Evolutionary conservation across 37 sponge, comb jelly and placozoan genomes (phyloP), one percentile per base, ranked within the genome.

Genomic region (Cladorhizidae sp.): DNA sequence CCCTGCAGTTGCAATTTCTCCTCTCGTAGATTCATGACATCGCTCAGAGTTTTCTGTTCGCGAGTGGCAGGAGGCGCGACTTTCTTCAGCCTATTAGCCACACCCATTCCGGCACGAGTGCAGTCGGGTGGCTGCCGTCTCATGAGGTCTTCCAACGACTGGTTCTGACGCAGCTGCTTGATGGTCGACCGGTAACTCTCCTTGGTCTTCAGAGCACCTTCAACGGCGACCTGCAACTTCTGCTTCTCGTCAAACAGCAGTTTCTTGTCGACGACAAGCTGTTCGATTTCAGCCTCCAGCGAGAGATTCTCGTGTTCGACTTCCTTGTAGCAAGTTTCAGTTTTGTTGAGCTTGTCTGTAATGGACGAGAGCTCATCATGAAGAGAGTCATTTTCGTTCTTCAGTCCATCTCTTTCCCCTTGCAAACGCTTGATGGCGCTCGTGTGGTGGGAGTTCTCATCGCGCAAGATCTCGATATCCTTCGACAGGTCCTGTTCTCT

Each of bases 141-240:
- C 45, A 79, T 1, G 38, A 51, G 45, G 1, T 35, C 8, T 23
- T 81, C 81, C 55, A 87, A 55, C 1, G 72, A 29, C 25, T 35
- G 22, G 54, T 87, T 87, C 72, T 87, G 76, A 0, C 81, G 54
- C 36, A 87, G 62, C 32, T 69, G 61, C 38, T 54, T 67, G 32
- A 80, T 81, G 52, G 75, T 81, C 0, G 75, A 55, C 29, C 81
- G 70, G 40, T 75, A 76, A 28, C 67, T 76, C 37, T 87, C 82
- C 36, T 86, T 86, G 2, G 87, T 86, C 56, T 86, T 86, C 22
- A 43, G 67, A 1, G 62, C 80, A 61, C 80, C 87, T 52, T 86
- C 73, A 1, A 86, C 80, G 11, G 80, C 69, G 3, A 67, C n/a
- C 33, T 79, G 80, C 38, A 79, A 54, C 33, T 79, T 68, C 56